Base-by-base conservation (phyloP, 2,888 invertebrate species). In the Dermolepida albohirtum region DNA sequence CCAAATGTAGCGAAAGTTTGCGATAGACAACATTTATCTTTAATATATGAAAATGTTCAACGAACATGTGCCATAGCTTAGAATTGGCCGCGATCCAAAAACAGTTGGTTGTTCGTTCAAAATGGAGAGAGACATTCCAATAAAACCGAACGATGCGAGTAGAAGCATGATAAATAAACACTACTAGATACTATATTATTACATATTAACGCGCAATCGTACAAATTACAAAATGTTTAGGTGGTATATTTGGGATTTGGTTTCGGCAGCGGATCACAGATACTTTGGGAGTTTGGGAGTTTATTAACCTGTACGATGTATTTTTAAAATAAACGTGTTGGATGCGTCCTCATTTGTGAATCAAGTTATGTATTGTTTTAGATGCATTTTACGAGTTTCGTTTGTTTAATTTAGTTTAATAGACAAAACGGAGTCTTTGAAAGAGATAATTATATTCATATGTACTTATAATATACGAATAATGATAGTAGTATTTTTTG, bases 61-160 rank as follows among this genome's bases (percentile, higher is more conserved):
- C 54, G 54, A 54, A 59, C 44, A 44, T 59, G 59, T 44, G 59
- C 47, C 47, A 59, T 59, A 59, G 47, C 44, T 47, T 47, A 59
- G 44, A 44, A 14, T 59, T 59, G 59, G 59, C 59, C 29, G 27
- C 34, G 59, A 8, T 47, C 44, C 59, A 59, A 44, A 59, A 59
- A 47, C 59, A 47, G 59, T 59, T 59, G 59, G 59, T 54, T 16
- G 54, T 47, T 59, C 44, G 27, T 47, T 14, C 27, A 29, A 59
- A 59, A 59, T 47, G 59, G 47, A 44, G 44, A 47, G 47, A 44
- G 44, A 47, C 59, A 47, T 59, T 59, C 59, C 59, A 47, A 44
- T 59, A 59, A 43, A 59, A 44, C 43, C 22, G 41, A 47, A 17
- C 47, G 47, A 47, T 17, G 14, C 47, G 47, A 16, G 47, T 47